A percentile compares a stretch with the other conserved stretches of the same genome.
These are phyloP conservation scores for Drosophila parabipectinata DNA, from an alignment of 1,140 invertebrate species.

Conservation along the genomic window DNA sequence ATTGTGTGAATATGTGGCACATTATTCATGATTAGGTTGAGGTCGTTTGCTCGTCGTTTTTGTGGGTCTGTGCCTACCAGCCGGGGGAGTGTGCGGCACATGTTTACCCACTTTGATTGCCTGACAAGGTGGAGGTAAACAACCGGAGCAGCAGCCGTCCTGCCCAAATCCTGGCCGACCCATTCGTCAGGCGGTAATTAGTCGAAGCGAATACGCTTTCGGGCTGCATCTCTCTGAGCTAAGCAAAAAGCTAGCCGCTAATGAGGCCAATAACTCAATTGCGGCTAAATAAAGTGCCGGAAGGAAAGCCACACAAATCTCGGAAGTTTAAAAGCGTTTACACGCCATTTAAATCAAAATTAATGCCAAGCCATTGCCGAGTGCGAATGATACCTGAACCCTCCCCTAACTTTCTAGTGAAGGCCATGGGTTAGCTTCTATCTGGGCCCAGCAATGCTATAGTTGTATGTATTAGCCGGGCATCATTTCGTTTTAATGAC, in stretches of 20 bases:
- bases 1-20: conserved; percentile 77
- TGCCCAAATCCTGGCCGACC: conserved; percentile 1
- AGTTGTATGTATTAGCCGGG: conserved; percentile 45
- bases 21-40: conserved; percentile 76
- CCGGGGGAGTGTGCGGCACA: conserved; percentile 7
- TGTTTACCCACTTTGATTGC: conserved; percentile 63
- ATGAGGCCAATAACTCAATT: conserved; percentile 75
- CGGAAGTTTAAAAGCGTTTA: conserved; percentile 67
- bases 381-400: conserved; percentile 31
- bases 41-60: conserved; percentile 57
- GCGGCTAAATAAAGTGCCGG: conserved; percentile 48
- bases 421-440: not conserved
- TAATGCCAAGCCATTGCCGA: conserved; percentile 46
- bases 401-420: not conserved
- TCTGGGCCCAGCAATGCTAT: conserved; percentile 6
- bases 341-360: conserved; percentile 79
- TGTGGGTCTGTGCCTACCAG: conserved; percentile 33
- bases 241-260: conserved; percentile 38
- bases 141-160: conserved; percentile 6
- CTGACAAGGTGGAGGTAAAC: conserved; percentile 33
- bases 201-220: conserved; percentile 33
- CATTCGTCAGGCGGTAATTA: conserved; percentile 44
- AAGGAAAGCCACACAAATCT: conserved; percentile 46
- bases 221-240: conserved; percentile 18
- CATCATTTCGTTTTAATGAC: conserved; percentile 75